Base-by-base conservation (phyloP, 2,797 vertebrate species). In the Lepus townsendii region DNA sequence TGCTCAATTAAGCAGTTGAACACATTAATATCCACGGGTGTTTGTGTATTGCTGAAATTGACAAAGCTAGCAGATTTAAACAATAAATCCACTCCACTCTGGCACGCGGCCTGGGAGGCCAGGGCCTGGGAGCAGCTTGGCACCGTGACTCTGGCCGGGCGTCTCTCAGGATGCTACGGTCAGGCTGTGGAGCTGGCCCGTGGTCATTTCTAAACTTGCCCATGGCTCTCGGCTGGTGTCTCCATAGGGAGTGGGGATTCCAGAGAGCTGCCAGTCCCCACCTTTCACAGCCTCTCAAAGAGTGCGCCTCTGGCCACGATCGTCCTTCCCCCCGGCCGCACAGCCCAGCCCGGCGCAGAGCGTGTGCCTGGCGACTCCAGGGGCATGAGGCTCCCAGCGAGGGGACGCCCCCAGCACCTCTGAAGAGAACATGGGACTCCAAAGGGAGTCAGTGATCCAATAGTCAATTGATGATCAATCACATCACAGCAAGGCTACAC, bases 111-210 rank as follows among this genome's bases (percentile, higher is more conserved):
- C 60, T 85, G 79, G n/a, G 26, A 85, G 3, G 69, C 27, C n/a
- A 11, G 24, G 3, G 32, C 35, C 73, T 32, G 10, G 35, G 66
- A 3, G 66, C 30, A 22, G 27, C 13, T 60, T 47, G 47, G 54
- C 22, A 1, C n/a, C 5, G 8, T 57, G 52, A 30, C 7, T 71
- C 32, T 30, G 47, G 47, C 32, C 68, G 17, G 9, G 2, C 6
- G 80, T 54, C 22, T 73, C 60, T 71, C 62, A 7, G 0, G 0
- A 11, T 65, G 11, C n/a, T 0, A 0, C 35, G 0, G 57, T 68
- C 57, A 27, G 26, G 19, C 47, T 30, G 20, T 50, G 13, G 35
- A 27, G 32, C 1, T 20, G 50, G 50, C 27, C 80, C 5, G 5
- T 0, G 6, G n/a, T 52, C 65, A 50, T 47, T 27, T 32, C 52